Evolutionary conservation across 2,113 vertebrate genomes (phyloP), one percentile per base, ranked within the genome.

Genomic region (Anser cygnoides): DNA sequence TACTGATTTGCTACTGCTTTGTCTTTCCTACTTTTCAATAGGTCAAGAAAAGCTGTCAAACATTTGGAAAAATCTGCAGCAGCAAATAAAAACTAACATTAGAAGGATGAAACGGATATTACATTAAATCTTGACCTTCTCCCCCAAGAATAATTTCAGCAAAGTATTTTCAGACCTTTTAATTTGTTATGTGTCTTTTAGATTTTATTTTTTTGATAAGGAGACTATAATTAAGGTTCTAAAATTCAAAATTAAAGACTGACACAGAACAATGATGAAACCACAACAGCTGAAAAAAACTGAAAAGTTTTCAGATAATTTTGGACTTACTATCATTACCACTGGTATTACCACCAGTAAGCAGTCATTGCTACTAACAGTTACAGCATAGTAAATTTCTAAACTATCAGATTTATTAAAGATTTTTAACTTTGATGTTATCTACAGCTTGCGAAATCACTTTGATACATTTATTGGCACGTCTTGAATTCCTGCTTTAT

Each of bases 361-460:
- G 23, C 10, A 59, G 37, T 49, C 58, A 63, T 31, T 41, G 61
- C 18, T 52, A 72, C n/a, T 25, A 89, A 63, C 9, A 68, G 33
- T 57, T 70, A 72, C 3, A 61, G 26, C 63, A 44, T 1, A 67
- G 28, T 19, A 43, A 8, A 52, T 33, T 82, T 77, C 49, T 77
- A 39, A 85, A 58, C 8, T 5, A 70, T 9, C 39, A 44, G 6
- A 73, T 80, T 83, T 66, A 49, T 39, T 35, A 50, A 41, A 80
- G 35, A 80, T 70, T 93, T 91, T 83, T 29, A 92, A 46, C 62
- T 84, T 65, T 61, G 52, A 68, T 91, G 77, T 89, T 15, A 84
- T 57, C 73, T 44, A 9, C 11, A 50, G 21, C n/a, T 19, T 25
- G 62, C 25, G 37, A 43, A 81, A 67, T 89, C 44, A 72, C 66